A percentile compares a stretch with the other conserved stretches of the same genome.
Evolutionary conservation across 2,888 invertebrate species (phyloP).

Genomic region (Oithona nana): DNA sequence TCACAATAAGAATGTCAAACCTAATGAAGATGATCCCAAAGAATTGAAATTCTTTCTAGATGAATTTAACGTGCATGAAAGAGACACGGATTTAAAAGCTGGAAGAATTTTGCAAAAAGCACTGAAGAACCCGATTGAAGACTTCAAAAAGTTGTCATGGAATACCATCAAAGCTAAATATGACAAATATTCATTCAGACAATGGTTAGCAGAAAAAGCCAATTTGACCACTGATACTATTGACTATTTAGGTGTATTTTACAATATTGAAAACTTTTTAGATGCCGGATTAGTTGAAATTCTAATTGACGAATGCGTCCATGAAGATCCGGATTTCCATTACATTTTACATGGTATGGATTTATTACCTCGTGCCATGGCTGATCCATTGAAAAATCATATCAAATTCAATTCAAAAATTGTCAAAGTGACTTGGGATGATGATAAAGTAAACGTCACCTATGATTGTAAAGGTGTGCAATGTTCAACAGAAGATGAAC

Average conservation of each 20-base stretch:
- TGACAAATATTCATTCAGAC: slow-evolving; percentile 10
- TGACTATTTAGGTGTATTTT: neutral
- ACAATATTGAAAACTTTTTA: neutral
- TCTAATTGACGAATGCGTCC: neutral
- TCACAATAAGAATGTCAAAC: neutral
- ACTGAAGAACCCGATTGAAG: neutral
- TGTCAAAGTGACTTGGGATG: neutral
- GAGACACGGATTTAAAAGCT: neutral
- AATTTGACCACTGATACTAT: neutral
- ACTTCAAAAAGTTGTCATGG: neutral
- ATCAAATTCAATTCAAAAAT: neutral
- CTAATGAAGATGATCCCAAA: neutral
- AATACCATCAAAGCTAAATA: slow-evolving; percentile 4
- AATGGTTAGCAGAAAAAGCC: neutral
- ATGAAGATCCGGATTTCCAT: neutral
- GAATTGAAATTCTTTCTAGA: neutral
- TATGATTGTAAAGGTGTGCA: slow-evolving; percentile 1
- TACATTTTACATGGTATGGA: neutral
- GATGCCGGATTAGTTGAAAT: neutral
- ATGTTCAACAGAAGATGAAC: neutral
- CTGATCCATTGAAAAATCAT: neutral
- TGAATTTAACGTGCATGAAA: neutral
- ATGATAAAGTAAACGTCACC: neutral
- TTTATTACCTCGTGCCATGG: neutral
- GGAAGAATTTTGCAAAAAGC: neutral